Conservation (phyloP, 2,797 vertebrate genomes). For the Falco cherrug region DNA sequence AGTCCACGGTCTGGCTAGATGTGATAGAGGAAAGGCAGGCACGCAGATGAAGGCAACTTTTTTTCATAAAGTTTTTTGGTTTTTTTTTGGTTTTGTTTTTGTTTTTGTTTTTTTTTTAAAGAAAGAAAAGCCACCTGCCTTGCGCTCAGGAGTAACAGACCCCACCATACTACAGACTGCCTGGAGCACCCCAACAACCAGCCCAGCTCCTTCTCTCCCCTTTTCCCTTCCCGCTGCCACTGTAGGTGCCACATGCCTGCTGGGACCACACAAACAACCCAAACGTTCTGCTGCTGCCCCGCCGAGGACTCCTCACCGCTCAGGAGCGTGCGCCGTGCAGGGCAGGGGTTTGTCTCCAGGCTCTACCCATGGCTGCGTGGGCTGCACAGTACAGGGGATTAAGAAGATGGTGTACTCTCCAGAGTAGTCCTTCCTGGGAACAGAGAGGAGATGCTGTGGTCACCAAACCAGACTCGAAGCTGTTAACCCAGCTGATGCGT, state of each 20-base stretch:
- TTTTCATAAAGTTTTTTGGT: neutral
- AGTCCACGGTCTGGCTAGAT: neutral
- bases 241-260: accelerated
- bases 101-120: too few relatives aligned
- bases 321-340: constrained; percentile 93
- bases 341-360: constrained; percentile 92
- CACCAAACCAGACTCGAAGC: neutral
- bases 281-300: accelerated
- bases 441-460: neutral
- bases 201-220: neutral
- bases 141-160: neutral
- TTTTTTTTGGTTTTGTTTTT: too few relatives aligned
- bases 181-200: neutral
- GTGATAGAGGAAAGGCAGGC: neutral
- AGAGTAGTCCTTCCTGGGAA: constrained; percentile 94
- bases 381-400: constrained; percentile 95
- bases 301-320: constrained; percentile 79
- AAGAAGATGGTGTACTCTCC: constrained; percentile 95
- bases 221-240: neutral
- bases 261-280: neutral
- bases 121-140: neutral
- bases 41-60: neutral
- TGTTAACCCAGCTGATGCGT: neutral
- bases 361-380: constrained; percentile 93
- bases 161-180: neutral